Base-by-base conservation (phyloP, 2,113 vertebrate genomes). In the Psilopogon haemacephalus region DNA sequence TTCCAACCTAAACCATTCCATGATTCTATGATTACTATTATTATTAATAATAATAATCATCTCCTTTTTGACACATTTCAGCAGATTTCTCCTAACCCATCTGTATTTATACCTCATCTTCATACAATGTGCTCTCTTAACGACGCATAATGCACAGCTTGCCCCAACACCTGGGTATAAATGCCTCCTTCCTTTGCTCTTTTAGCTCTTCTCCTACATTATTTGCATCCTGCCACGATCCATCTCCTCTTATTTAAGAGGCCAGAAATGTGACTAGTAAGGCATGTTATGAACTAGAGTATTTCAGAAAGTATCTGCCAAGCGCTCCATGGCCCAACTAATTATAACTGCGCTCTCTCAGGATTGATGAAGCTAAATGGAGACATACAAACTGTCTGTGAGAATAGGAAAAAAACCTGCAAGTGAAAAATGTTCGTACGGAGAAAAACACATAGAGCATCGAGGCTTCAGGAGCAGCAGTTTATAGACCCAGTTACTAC, bases 241-340 rank as follows among this genome's bases (percentile, higher is more conserved):
- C 88, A 77, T 94, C 95, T 96, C 92, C 89, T 87, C 72, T 89
- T 90, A 89, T 94, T 94, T 55, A 90, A 73, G 82, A 90, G 50
- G 67, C 96, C 88, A 95, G 91, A 95, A 96, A 90, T 65, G 86
- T 89, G 95, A 93, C 94, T 96, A 88, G 87, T 77, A 96, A 95
- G 42, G 64, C 94, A 91, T 85, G 40, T 84, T 95, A 96, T 90
- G 35, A 92, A 82, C 46, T 56, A 37, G 5, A 86, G 64, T 91
- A 90, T 83, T 95, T 96, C 86, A 95, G n/a, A 82, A 15, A 37
- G 70, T 95, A 84, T 37, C 86, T 94, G 84, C 67, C 68, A 94
- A 92, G 71, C n/a, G 24, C 78, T 94, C 68, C 70, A 33, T 19
- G 89, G 94, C 87, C 88, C 86, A 92, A 95, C 90, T 95, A 96